Base-by-base conservation (phyloP, 2,797 vertebrate genomes). In the Menidia menidia region DNA sequence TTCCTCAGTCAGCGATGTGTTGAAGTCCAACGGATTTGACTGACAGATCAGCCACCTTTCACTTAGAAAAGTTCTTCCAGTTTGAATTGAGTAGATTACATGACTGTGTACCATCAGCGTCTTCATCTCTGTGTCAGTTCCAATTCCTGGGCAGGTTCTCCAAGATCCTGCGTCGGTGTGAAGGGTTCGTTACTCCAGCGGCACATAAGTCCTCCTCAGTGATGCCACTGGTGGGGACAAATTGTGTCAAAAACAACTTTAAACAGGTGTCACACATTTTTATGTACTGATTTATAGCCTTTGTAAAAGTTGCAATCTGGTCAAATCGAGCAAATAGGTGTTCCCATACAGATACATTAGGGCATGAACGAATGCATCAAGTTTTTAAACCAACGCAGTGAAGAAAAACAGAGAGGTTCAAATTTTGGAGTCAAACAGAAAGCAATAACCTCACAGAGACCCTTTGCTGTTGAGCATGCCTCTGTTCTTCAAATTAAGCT, bases 111-210 rank as follows among this genome's bases (percentile, higher is more conserved):
- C 45, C 76, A 44, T 59, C 53, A 2, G 30, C 1, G 32, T 50
- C 54, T 12, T 66, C 1, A 18, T 66, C 8, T 56, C 51, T 9
- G 4, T 15, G 48, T 94, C 78, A 95, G 87, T 93, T 94, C 93
- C 94, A 95, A 85, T 92, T 94, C 73, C 88, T 91, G 45, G 93
- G 94, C 73, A 95, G 90, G 84, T 93, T 95, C 67, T 95, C 94
- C 0, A 95, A 87, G 76, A 95, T 95, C 90, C 89, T 91, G 71
- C 92, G 91, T 39, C 94, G 87, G 71, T 95, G 94, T 45, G 92
- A 92, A 4, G 94, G 92, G 76, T 94, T 95, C 0, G 65, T 89
- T 41, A 95, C 90, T 66, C 94, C 94, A 0, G 94, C 94, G 15
- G 92, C 91, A 1, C 79, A 78, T 12, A 95, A 86, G 67, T 95